phyloP scores from a whole-genome alignment of 2,888 invertebrate genomes.

The Habrosyne pyritoides region DNA sequence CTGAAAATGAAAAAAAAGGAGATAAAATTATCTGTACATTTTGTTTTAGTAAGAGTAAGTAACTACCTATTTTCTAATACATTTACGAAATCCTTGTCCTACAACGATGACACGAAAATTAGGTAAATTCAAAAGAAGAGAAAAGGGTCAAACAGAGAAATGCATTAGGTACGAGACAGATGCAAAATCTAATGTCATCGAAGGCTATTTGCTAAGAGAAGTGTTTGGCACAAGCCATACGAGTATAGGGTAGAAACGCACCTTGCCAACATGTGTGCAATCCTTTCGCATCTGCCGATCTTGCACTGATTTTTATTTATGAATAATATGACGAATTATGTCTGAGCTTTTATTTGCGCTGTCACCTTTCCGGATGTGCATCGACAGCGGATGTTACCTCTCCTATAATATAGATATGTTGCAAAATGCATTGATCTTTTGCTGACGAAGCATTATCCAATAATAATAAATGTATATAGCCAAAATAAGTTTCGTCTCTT shows the following conservation, averaged over 20 bases:
- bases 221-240: constrained; percentile 76
- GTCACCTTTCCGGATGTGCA: constrained; percentile 80
- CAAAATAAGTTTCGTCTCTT: too few species aligned
- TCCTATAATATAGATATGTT: constrained; percentile 50
- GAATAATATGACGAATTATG: constrained; percentile 83
- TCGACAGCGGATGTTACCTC: constrained; percentile 70
- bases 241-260: constrained; percentile 47
- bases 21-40: background rate
- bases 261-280: constrained; percentile 80
- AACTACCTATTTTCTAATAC: background rate
- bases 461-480: too few species aligned
- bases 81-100: background rate
- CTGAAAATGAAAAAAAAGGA: too few species aligned
- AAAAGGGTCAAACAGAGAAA: constrained; percentile 36
- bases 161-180: constrained; percentile 50
- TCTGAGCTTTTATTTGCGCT: constrained; percentile 69
- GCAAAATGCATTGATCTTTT: constrained; percentile 44
- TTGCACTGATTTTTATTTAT: constrained; percentile 81
- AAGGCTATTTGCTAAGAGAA: constrained; percentile 57
- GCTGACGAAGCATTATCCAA: constrained; percentile 32
- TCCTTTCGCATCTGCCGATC: constrained; percentile 79
- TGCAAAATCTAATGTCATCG: constrained; percentile 55
- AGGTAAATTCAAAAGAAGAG: constrained; percentile 5
- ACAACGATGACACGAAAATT: background rate
- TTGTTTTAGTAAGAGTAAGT: background rate